A percentile compares a stretch with the other conserved stretches of the same genome.
phyloP scores from a whole-genome alignment of 2,797 vertebrate species.

The Microctenopoma stevenorrisi region DNA sequence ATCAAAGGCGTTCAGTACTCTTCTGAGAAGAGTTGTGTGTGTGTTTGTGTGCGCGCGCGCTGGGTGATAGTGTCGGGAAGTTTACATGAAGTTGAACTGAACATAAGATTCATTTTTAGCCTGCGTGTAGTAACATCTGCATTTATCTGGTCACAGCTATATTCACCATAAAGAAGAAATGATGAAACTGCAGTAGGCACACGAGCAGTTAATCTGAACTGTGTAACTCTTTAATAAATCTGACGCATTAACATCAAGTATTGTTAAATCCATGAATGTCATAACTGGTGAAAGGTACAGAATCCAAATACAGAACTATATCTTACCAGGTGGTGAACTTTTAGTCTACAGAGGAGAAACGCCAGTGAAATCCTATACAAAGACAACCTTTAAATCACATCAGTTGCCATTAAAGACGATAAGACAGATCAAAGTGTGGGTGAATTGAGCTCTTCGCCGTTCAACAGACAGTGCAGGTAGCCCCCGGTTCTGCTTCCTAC shows the following conservation, averaged over 20 bases:
- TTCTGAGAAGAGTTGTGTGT: constrained; percentile 23
- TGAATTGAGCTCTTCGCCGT: constrained; percentile 51
- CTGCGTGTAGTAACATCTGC: neutral
- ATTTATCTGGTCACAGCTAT: constrained; percentile 3
- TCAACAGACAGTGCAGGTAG: constrained; percentile 50
- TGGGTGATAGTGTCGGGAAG: constrained; percentile 20
- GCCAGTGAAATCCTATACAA: constrained; percentile 40
- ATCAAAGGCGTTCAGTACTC: constrained; percentile 75
- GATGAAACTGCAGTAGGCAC: neutral
- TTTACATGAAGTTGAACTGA: constrained; percentile 30
- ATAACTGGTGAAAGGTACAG: constrained; percentile 7
- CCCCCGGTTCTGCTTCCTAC: constrained; percentile 27
- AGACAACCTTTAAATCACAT: constrained; percentile 52
- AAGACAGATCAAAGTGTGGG: constrained; percentile 55
- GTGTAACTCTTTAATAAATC: too few relatives aligned
- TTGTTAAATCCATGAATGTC: neutral
- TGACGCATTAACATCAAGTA: too few relatives aligned
- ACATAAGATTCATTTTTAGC: neutral
- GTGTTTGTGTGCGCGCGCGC: neutral
- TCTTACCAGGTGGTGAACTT: constrained; percentile 34
- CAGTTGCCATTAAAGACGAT: constrained; percentile 55
- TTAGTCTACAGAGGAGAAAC: constrained; percentile 9
- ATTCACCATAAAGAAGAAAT: neutral
- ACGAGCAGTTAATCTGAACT: constrained; percentile 26
- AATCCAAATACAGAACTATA: constrained; percentile 9